Conservation (phyloP, 2,113 vertebrate genomes). For the Tachysurus vachellii region DNA sequence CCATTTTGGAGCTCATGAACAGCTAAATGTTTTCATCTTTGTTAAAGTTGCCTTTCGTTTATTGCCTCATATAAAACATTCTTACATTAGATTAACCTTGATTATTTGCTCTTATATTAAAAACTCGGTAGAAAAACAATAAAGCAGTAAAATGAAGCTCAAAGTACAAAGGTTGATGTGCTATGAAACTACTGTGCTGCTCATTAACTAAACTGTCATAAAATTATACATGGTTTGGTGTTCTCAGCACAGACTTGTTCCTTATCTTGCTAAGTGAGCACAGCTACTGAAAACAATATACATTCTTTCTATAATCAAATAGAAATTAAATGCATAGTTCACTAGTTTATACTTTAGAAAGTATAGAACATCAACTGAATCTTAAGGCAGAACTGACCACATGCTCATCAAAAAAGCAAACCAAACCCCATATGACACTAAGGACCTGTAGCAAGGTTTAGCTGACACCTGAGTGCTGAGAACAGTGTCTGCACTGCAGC, state of each 20-base stretch:
- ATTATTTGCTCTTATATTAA: neutral
- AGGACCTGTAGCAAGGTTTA: neutral
- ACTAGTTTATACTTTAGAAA: neutral
- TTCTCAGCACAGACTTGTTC: neutral
- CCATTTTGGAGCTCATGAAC: neutral
- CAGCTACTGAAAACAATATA: neutral
- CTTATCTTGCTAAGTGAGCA: neutral
- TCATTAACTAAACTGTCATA: slow-evolving; percentile 30
- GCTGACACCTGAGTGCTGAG: neutral
- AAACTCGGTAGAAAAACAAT: neutral
- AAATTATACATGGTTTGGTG: slow-evolving; percentile 14
- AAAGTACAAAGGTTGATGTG: slow-evolving; percentile 39
- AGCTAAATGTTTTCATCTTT: neutral
- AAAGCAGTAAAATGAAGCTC: neutral
- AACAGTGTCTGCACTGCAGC: neutral
- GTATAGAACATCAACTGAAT: too few relatives aligned
- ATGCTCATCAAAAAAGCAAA: neutral
- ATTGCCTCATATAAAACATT: neutral
- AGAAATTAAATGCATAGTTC: neutral
- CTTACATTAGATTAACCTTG: neutral
- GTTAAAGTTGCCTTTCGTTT: neutral
- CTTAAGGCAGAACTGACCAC: too few relatives aligned
- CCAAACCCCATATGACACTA: neutral
- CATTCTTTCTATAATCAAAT: neutral
- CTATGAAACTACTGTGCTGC: slow-evolving; percentile 20